Evolutionary conservation across 2,113 vertebrate genomes (phyloP).

Genomic region (Grantiella picta): DNA sequence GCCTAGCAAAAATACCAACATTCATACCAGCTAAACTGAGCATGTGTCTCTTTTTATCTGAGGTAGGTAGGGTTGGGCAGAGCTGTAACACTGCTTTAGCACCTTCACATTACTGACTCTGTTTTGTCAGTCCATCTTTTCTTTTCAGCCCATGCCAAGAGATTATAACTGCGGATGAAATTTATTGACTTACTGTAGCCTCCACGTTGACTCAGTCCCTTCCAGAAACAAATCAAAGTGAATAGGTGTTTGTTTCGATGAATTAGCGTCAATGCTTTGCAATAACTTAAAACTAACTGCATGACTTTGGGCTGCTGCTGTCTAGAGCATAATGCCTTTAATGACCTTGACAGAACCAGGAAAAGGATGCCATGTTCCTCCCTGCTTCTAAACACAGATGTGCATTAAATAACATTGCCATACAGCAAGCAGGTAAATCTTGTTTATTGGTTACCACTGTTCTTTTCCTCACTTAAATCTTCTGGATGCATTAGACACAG

Average conservation of each 20-base stretch:
- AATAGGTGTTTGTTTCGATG: constrained; percentile 28
- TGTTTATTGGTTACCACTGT: neutral
- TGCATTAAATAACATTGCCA: constrained; percentile 4
- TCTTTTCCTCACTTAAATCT: neutral
- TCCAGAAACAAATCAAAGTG: constrained; percentile 40
- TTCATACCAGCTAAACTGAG: neutral
- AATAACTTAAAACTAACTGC: neutral
- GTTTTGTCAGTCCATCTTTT: constrained; percentile 14
- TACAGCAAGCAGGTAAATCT: neutral
- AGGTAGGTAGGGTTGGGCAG: neutral
- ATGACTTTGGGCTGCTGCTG: neutral
- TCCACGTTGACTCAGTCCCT: constrained; percentile 24
- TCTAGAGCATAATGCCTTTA: neutral
- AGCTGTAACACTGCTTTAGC: neutral
- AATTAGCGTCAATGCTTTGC: constrained; percentile 34
- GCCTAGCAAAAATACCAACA: neutral
- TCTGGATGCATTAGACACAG: neutral
- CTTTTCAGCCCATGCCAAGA: neutral
- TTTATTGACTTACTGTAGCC: constrained; percentile 57
- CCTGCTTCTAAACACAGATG: neutral
- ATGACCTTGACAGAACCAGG: neutral
- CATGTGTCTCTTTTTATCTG: neutral
- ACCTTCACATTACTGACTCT: neutral
- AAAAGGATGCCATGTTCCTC: neutral
- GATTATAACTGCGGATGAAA: constrained; percentile 46